These are phyloP conservation scores for Macroramphosus scolopax DNA, from an alignment of 2,797 vertebrate species.

Conservation along the genomic window DNA sequence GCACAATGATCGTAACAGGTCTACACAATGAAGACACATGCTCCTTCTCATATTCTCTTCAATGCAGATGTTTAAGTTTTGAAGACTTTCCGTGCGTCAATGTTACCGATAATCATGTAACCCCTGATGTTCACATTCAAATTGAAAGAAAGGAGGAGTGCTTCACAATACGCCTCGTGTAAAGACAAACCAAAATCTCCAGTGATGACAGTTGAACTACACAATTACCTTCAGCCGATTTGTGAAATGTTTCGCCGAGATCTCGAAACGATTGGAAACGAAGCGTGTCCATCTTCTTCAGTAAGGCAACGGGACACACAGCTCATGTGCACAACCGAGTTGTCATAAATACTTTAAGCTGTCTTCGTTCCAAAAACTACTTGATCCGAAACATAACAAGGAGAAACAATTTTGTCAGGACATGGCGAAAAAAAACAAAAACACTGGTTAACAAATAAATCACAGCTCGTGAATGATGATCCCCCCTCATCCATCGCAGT, in stretches of 20 bases:
- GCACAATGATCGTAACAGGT: slow-evolving; percentile 12
- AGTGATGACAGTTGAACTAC: too few species aligned
- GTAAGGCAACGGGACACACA: slow-evolving; percentile 62
- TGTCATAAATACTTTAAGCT: slow-evolving; percentile 60
- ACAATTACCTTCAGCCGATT: too few species aligned
- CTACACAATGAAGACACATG: background rate
- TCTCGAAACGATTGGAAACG: too few species aligned
- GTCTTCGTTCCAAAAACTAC: slow-evolving; percentile 43
- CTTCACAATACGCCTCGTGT: slow-evolving; percentile 1
- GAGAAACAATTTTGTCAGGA: slow-evolving; percentile 12
- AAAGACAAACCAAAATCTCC: slow-evolving; percentile 32
- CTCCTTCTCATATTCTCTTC: slow-evolving; percentile 5
- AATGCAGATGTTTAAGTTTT: slow-evolving; percentile 14
- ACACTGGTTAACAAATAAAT: slow-evolving; percentile 56
- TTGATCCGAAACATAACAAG: slow-evolving; percentile 30
- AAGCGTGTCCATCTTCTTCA: too few species aligned
- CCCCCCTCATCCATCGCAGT: slow-evolving; percentile 43
- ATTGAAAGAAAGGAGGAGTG: slow-evolving; percentile 21
- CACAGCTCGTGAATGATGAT: slow-evolving; percentile 57
- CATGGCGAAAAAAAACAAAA: slow-evolving; percentile 37
- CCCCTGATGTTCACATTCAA: slow-evolving; percentile 48
- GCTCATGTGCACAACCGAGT: slow-evolving; percentile 42
- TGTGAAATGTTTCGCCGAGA: too few species aligned
- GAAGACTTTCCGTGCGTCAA: slow-evolving; percentile 32
- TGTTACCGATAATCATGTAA: slow-evolving; percentile 25